Conservation (phyloP, 2,888 invertebrate species). For the Lepetodrilus schrolli region DNA sequence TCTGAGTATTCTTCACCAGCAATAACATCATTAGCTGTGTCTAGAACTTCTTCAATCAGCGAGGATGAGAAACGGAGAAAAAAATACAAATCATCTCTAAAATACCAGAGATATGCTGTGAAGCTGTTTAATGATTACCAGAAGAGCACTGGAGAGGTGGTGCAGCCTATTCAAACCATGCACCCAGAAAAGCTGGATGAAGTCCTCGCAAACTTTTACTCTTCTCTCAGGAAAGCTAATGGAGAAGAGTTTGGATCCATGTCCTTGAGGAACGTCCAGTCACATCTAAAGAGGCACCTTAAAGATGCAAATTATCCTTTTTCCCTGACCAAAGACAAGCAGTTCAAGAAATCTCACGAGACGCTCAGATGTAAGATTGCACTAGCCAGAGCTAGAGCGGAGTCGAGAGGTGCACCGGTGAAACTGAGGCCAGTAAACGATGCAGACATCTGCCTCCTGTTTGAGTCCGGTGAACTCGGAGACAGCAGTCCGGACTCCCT, state of each 20-base stretch:
- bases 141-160: not conserved
- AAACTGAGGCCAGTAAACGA: not conserved
- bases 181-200: slow-evolving; percentile 14
- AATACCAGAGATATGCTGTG: slow-evolving; percentile 8
- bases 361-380: not conserved
- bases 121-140: slow-evolving; percentile 10
- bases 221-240: slow-evolving; percentile 1
- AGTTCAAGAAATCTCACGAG: not conserved
- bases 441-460: not conserved
- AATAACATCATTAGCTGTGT: no score
- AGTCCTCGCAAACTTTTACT: not conserved
- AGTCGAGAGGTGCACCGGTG: not conserved
- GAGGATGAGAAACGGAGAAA: slow-evolving; percentile 10
- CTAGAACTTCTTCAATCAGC: not conserved
- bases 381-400: not conserved
- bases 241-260: slow-evolving; percentile 26
- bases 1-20: not conserved
- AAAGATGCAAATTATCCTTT: slow-evolving; percentile 9
- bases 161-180: slow-evolving; percentile 16
- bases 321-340: slow-evolving; percentile 7
- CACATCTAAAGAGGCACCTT: not conserved
- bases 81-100: not conserved
- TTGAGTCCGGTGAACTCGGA: not conserved
- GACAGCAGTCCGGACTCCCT: not conserved
- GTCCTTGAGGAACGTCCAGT: slow-evolving; percentile 19